These are phyloP conservation scores for Gymnobelideus leadbeateri DNA, from an alignment of 2,113 vertebrate genomes.

Conservation along the genomic window DNA sequence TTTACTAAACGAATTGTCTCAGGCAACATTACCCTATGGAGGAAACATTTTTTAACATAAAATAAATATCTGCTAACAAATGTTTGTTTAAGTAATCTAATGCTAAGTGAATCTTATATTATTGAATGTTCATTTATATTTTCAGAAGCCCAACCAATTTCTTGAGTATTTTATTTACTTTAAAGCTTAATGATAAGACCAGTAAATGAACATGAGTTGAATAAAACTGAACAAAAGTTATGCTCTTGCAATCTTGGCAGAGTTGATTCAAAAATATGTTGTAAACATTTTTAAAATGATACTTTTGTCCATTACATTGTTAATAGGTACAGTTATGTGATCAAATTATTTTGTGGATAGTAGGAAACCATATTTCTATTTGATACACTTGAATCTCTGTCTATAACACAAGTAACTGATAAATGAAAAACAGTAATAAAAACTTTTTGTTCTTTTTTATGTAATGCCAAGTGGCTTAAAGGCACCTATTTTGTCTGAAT, in stretches of 20 bases:
- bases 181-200: constrained; percentile 70
- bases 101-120: constrained; percentile 52
- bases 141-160: neutral
- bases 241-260: neutral
- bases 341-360: neutral
- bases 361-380: neutral
- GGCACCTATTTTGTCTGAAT: neutral
- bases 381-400: neutral
- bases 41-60: constrained; percentile 13
- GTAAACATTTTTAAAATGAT: neutral
- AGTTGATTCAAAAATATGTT: neutral
- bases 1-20: neutral
- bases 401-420: neutral
- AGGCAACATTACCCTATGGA: neutral
- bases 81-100: constrained; percentile 64
- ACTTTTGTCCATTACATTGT: neutral
- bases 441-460: neutral
- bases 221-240: constrained; percentile 36
- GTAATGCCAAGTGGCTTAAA: neutral
- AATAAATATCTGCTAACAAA: constrained; percentile 65
- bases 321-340: neutral
- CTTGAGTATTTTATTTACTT: constrained; percentile 61
- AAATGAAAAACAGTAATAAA: neutral
- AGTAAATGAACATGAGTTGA: constrained; percentile 64
- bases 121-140: constrained; percentile 55